These are phyloP conservation scores for Lerema accius DNA, from an alignment of 1,140 invertebrate species.

Conservation along the genomic window DNA sequence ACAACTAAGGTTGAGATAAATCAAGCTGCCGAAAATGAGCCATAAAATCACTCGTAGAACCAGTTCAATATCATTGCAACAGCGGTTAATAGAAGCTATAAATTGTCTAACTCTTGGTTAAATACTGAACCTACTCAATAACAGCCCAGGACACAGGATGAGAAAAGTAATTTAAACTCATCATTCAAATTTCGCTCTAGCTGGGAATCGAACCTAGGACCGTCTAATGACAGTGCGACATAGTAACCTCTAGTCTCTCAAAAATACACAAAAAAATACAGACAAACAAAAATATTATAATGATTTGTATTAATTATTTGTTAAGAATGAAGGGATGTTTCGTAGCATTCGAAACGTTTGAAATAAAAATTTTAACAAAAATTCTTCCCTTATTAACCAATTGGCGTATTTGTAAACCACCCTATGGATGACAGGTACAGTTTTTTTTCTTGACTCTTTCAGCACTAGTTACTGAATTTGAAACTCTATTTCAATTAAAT, in stretches of 20 bases:
- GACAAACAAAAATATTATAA: neutral
- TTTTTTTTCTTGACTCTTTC: neutral
- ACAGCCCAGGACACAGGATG: no score
- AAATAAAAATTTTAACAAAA: neutral
- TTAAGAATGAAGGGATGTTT: no score
- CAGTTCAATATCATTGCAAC: conserved; percentile 17
- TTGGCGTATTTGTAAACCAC: conserved; percentile 9
- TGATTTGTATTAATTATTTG: no score
- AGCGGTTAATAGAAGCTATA: conserved; percentile 2
- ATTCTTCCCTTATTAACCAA: neutral
- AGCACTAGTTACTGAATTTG: neutral
- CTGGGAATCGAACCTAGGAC: neutral
- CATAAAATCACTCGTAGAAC: conserved; percentile 14
- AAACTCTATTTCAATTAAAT: neutral
- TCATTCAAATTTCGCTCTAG: neutral
- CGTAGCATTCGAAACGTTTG: no score
- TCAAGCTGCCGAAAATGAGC: conserved; percentile 22
- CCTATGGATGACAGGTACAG: conserved; percentile 22
- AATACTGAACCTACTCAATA: no score
- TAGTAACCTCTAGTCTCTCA: neutral
- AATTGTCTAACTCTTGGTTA: neutral
- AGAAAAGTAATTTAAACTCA: no score
- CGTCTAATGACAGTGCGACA: neutral
- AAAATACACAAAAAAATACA: neutral
- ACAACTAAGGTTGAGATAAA: conserved; percentile 6